Percentiles rank a stretch among this genome's conserved stretches.
Evolutionary conservation across 2,888 invertebrate genomes (phyloP).

Genomic region (Hyposoter dolosus): DNA sequence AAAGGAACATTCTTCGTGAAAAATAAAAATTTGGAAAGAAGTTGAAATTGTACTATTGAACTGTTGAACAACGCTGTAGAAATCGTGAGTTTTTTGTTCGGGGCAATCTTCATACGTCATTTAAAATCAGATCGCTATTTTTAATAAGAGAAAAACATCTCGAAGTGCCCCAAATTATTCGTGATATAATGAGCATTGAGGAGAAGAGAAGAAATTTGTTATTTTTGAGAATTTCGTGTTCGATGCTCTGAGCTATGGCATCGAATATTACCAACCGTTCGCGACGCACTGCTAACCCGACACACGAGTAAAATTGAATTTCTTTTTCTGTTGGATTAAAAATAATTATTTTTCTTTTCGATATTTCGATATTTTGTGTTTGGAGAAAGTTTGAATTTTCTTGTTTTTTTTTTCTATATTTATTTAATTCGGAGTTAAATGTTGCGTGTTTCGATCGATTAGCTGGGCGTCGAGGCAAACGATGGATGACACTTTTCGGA

Average conservation of each 20-base stretch:
- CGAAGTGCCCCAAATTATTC: conserved; percentile 41
- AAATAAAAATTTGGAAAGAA: background rate
- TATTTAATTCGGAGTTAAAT: background rate
- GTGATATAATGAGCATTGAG: conserved; percentile 34
- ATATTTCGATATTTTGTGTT: background rate
- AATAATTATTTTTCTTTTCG: background rate
- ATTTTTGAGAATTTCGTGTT: conserved; percentile 15
- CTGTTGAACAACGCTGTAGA: background rate
- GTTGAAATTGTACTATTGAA: background rate
- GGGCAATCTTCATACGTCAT: conserved; percentile 34
- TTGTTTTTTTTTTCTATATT: background rate
- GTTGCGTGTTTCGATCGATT: background rate
- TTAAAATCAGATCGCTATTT: conserved; percentile 20
- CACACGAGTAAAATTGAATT: conserved; percentile 45
- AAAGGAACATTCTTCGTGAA: background rate
- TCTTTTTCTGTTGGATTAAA: background rate
- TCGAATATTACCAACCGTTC: conserved; percentile 33
- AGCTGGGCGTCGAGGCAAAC: conserved; percentile 45
- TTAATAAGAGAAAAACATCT: conserved; percentile 27
- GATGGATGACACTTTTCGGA: conserved; percentile 51
- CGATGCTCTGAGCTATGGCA: conserved; percentile 41
- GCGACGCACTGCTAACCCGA: conserved; percentile 36
- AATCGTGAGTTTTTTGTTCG: conserved; percentile 56
- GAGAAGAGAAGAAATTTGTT: background rate
- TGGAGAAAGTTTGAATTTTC: background rate